Evolutionary conservation across 37 sponge, comb jelly and placozoan genomes (phyloP).

Genomic region (Beroe forskalii): DNA sequence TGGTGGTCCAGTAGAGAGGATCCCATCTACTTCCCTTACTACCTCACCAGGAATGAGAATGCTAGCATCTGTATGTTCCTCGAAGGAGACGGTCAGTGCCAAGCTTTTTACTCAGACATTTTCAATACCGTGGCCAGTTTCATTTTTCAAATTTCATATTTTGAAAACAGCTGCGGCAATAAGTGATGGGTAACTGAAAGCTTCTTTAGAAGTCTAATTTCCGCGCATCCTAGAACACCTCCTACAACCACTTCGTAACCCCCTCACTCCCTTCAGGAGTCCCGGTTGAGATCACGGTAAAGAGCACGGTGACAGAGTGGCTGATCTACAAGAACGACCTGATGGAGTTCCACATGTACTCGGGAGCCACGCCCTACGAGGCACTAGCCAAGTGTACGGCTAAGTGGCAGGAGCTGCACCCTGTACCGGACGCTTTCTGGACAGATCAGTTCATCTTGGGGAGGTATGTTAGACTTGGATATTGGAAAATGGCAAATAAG

Average conservation of each 20-base stretch:
- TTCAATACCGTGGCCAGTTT: too few relatives aligned
- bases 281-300: conserved; percentile 1
- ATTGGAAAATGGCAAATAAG: too few relatives aligned
- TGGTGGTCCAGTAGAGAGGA: not conserved
- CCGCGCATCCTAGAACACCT: too few relatives aligned
- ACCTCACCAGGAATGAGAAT: not conserved
- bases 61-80: conserved; percentile 7
- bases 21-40: conserved; percentile 23
- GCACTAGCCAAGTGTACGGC: not conserved
- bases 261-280: not conserved
- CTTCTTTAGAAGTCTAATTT: too few relatives aligned
- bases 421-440: conserved; percentile 10
- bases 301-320: not conserved
- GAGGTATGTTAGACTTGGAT: not conserved
- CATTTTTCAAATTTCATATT: too few relatives aligned
- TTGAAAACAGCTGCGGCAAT: too few relatives aligned
- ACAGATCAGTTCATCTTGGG: conserved; percentile 13
- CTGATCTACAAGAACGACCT: conserved; percentile 23
- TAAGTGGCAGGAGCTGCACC: conserved; percentile 22
- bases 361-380: not conserved
- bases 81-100: not conserved
- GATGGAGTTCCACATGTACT: not conserved
- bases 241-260: too few relatives aligned
- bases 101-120: too few relatives aligned
- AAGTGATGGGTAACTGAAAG: too few relatives aligned